Base-by-base conservation (phyloP, 2,113 vertebrate genomes). In the Anseranas semipalmata region DNA sequence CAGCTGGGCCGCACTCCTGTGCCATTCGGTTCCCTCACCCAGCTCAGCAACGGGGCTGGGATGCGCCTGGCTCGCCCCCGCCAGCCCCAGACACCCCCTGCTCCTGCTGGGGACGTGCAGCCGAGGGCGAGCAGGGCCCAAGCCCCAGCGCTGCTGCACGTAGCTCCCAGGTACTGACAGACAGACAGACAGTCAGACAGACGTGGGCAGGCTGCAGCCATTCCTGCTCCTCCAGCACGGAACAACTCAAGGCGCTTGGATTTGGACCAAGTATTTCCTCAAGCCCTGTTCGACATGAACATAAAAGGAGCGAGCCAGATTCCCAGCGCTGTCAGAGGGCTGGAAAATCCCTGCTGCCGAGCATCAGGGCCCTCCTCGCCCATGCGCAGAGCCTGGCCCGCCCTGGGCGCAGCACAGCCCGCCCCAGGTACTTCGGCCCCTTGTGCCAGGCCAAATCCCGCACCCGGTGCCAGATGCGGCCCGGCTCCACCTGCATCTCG, bases 281-380 rank as follows among this genome's bases (percentile, higher is more conserved):
- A 95, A 93, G 84, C 95, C 94, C 78, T 95, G 95, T 80, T 96
- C 90, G 6, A 95, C 95, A 95, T 95, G 95, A 95, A 97, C 97
- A 96, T 96, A 97, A 97, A 97, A 97, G 96, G 95, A 96, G 83
- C 1, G 93, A 97, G 94, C 80, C 94, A 93, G 96, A 95, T 96
- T 95, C 89, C 89, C 94, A 95, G 87, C 20, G 5, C 35, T 60
- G 46, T 91, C 85, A 85, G 85, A 95, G 53, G 80, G 77, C 62
- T 96, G 81, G 93, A 92, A 97, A 93, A 93, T 93, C 89, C 81
- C 48, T 84, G 59, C 72, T 7, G 56, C 56, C 1, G 18, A 94
- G 66, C 85, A 65, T 66, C 86, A 1, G 0, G 62, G 82, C 39
- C 80, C 91, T 96, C 83, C 86, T 89, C 9, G 60, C 94, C 77